Evolutionary conservation across 2,113 vertebrate species (phyloP).

Genomic region (Danionella cerebrum): DNA sequence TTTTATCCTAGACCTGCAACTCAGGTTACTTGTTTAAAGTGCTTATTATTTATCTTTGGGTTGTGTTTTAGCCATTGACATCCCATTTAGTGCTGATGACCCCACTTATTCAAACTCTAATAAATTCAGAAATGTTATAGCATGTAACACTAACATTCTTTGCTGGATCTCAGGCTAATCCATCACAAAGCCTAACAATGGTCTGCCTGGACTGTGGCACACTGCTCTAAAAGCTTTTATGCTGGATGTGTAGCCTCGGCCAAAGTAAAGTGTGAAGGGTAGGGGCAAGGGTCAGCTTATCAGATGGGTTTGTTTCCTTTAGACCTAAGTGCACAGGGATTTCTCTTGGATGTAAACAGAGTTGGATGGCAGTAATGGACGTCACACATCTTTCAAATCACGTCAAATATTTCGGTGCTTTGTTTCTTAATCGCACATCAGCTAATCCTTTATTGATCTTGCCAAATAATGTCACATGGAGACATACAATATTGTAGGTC

Average conservation of each 20-base stretch:
- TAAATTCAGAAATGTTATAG: slow-evolving; percentile 79
- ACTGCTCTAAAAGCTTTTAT: slow-evolving; percentile 73
- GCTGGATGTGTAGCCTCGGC: slow-evolving; percentile 62
- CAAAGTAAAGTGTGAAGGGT: slow-evolving; percentile 44
- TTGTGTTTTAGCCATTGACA: slow-evolving; percentile 77
- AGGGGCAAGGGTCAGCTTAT: slow-evolving; percentile 51
- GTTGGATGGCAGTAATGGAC: slow-evolving; percentile 28
- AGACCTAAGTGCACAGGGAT: slow-evolving; percentile 57
- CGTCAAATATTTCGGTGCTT: slow-evolving; percentile 45
- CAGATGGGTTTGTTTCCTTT: slow-evolving; percentile 67
- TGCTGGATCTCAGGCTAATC: slow-evolving; percentile 60
- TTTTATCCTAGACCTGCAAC: slow-evolving; percentile 37
- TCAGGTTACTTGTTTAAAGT: slow-evolving; percentile 76
- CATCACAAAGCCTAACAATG: slow-evolving; percentile 76
- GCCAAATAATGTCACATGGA: not conserved
- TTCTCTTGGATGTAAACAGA: slow-evolving; percentile 59
- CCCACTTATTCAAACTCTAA: slow-evolving; percentile 76
- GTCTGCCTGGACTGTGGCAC: slow-evolving; percentile 62
- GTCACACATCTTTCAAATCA: slow-evolving; percentile 24
- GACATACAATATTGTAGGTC: not conserved
- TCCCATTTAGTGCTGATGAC: slow-evolving; percentile 79
- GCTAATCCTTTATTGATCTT: not conserved
- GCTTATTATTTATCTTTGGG: slow-evolving; percentile 81
- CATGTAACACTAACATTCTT: slow-evolving; percentile 80
- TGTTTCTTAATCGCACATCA: slow-evolving; percentile 17